Evolutionary conservation across 2,797 vertebrate species (phyloP).

Genomic region (Chelidonichthys spinosus): DNA sequence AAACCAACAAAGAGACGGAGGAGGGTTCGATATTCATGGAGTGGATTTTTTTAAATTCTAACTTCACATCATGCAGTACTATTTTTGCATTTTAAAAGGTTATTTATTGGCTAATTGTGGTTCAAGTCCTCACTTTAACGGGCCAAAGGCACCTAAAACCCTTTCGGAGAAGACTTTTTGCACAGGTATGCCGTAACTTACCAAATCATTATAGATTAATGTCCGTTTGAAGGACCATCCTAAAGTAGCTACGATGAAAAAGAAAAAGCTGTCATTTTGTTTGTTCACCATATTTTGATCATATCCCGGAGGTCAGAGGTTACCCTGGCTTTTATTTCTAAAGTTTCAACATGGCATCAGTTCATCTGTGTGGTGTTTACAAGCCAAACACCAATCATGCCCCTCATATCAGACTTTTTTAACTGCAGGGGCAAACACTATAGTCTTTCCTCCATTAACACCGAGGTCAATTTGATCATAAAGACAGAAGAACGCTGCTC

Average conservation of each 20-base stretch:
- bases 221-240: not conserved
- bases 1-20: not conserved
- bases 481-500: not conserved
- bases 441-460: not conserved
- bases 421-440: not conserved
- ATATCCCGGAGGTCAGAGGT: not conserved
- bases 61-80: not conserved
- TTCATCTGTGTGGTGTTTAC: not conserved
- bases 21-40: not conserved
- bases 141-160: not conserved
- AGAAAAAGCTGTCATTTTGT: not conserved
- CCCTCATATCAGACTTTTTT: not conserved
- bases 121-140: not conserved
- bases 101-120: not conserved
- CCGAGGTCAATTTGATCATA: not conserved
- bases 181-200: too few species aligned
- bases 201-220: not conserved
- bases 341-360: not conserved
- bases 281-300: not conserved
- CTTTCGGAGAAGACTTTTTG: not conserved
- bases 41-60: not conserved
- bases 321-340: not conserved
- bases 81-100: not conserved
- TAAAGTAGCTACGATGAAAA: not conserved
- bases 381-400: not conserved